phyloP scores from a whole-genome alignment of 2,888 invertebrate species.

The Junonia oenone region DNA sequence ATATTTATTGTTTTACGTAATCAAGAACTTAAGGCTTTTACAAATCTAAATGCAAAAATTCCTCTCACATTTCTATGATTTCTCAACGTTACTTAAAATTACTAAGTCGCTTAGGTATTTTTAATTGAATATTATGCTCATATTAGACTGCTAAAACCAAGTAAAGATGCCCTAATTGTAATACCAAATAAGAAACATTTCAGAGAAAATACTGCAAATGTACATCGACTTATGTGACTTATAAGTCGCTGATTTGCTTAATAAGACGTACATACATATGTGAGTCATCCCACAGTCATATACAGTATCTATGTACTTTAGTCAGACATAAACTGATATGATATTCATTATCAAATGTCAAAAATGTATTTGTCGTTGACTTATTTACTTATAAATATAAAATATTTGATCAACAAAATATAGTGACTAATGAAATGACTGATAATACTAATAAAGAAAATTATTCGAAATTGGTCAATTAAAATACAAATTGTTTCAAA shows the following conservation, averaged over 20 bases:
- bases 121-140: slow-evolving; percentile 13
- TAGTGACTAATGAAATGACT: too few relatives aligned
- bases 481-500: background rate
- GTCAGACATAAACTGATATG: too few relatives aligned
- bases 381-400: too few relatives aligned
- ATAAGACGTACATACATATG: background rate
- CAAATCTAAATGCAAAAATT: background rate
- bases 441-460: too few relatives aligned
- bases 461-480: background rate
- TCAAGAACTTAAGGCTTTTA: background rate
- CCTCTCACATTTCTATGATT: background rate
- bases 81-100: slow-evolving; percentile 9
- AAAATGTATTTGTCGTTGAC: too few relatives aligned
- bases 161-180: slow-evolving; percentile 3
- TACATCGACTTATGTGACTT: background rate
- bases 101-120: slow-evolving; percentile 2
- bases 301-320: too few relatives aligned
- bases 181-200: background rate
- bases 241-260: background rate
- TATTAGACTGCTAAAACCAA: slow-evolving; percentile 7
- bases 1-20: background rate
- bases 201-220: background rate
- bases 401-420: too few relatives aligned
- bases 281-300: background rate
- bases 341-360: too few relatives aligned